Conservation (phyloP, 1,140 invertebrate species). For the Copidosoma floridanum region DNA sequence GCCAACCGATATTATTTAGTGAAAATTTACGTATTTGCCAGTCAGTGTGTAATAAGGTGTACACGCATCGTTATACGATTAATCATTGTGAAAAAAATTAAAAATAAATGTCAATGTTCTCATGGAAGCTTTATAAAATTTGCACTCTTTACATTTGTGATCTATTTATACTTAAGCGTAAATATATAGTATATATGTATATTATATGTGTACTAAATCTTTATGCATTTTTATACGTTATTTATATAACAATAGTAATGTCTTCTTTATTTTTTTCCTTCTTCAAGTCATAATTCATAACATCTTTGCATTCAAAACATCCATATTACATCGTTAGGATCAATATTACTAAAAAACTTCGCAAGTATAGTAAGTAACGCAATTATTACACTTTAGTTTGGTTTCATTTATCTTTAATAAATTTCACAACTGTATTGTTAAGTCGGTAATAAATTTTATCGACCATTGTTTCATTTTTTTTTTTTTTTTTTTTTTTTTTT, state of each 20-base stretch:
- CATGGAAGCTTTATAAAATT: neutral
- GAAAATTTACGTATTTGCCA: neutral
- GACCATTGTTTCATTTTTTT: no score
- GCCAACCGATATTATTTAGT: constrained; percentile 8
- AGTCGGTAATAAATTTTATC: no score
- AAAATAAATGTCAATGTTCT: neutral
- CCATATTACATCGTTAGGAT: constrained; percentile 10
- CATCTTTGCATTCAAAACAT: neutral
- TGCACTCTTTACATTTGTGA: neutral
- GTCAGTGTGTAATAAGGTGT: neutral
- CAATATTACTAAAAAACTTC: constrained; percentile 27
- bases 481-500: neutral
- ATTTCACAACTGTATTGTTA: constrained; percentile 18
- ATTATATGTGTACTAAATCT: no score
- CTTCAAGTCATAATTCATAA: neutral
- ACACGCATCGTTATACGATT: no score
- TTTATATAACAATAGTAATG: no score
- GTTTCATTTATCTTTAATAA: constrained; percentile 24
- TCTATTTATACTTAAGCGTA: no score
- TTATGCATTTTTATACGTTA: no score
- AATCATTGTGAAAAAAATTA: no score
- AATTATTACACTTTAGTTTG: no score
- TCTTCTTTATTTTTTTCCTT: neutral
- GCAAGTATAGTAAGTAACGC: no score
- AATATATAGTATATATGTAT: no score